Evolutionary conservation across 2,888 invertebrate genomes (phyloP).

Genomic region (Anarsia innoxiella): DNA sequence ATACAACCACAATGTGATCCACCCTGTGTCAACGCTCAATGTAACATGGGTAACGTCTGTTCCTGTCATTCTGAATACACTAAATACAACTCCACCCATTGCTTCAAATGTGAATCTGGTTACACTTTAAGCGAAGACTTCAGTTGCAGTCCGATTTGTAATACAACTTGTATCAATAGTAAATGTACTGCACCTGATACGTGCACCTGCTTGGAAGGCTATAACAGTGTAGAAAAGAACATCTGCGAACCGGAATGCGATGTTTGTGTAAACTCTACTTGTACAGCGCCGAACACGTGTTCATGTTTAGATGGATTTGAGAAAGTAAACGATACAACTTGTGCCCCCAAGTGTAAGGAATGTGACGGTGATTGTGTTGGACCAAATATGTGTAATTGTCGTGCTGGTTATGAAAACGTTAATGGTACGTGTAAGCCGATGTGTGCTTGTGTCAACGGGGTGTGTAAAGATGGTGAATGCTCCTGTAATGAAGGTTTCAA

Average conservation of each 20-base stretch:
- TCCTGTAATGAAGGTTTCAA: constrained; percentile 51
- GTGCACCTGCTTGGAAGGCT: constrained; percentile 32
- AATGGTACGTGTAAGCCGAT: constrained; percentile 28
- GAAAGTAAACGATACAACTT: constrained; percentile 12
- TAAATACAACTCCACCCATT: constrained; percentile 41
- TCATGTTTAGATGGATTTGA: constrained; percentile 17
- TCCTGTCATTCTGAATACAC: constrained; percentile 36
- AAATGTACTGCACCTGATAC: constrained; percentile 18
- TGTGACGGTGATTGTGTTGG: constrained; percentile 73
- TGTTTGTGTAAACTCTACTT: constrained; percentile 18
- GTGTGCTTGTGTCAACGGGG: constrained; percentile 23
- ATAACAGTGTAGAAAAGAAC: constrained; percentile 10
- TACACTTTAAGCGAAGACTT: constrained; percentile 28
- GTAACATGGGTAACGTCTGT: constrained; percentile 45
- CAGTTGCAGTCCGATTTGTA: constrained; percentile 24
- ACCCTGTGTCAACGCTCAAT: constrained; percentile 46
- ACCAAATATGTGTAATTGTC: constrained; percentile 76
- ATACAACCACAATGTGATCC: constrained; percentile 39
- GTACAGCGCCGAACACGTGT: constrained; percentile 20
- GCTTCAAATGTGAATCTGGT: constrained; percentile 35
- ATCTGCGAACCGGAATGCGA: constrained; percentile 9
- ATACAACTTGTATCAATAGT: constrained; percentile 17
- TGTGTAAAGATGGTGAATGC: constrained; percentile 54
- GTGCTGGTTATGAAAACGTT: constrained; percentile 58
- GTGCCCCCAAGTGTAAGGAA: constrained; percentile 27